These are phyloP conservation scores for Siniperca knerii DNA, from an alignment of 2,113 vertebrate genomes.

Conservation along the genomic window DNA sequence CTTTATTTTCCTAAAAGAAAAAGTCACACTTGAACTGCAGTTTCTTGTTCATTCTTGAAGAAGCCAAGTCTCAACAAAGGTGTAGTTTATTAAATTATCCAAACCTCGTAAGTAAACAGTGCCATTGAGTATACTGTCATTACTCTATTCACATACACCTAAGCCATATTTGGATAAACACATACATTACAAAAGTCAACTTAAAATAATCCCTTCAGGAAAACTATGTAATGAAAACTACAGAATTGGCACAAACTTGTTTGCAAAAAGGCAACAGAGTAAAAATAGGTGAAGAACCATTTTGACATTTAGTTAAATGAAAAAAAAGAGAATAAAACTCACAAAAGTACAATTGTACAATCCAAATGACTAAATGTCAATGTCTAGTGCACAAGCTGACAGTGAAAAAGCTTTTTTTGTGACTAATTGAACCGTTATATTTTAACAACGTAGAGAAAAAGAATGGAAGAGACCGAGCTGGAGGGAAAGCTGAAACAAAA, in stretches of 20 bases:
- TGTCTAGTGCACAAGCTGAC: slow-evolving; percentile 80
- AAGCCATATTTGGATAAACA: slow-evolving; percentile 72
- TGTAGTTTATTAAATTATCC: slow-evolving; percentile 83
- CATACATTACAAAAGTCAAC: slow-evolving; percentile 79
- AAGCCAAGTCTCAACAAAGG: slow-evolving; percentile 69
- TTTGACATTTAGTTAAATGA: slow-evolving; percentile 72
- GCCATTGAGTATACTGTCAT: slow-evolving; percentile 60
- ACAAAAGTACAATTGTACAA: slow-evolving; percentile 75
- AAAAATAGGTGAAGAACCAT: slow-evolving; percentile 71
- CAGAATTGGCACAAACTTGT: slow-evolving; percentile 73
- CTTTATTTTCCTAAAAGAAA: slow-evolving; percentile 32
- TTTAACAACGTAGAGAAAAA: slow-evolving; percentile 49
- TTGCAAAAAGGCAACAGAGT: slow-evolving; percentile 73
- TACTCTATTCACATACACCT: slow-evolving; percentile 64
- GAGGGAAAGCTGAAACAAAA: slow-evolving; percentile 58
- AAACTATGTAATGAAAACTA: slow-evolving; percentile 72
- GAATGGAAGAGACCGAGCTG: slow-evolving; percentile 57
- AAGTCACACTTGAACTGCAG: neutral
- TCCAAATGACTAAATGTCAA: slow-evolving; percentile 78
- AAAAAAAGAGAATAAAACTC: slow-evolving; percentile 67
- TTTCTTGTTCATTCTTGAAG: slow-evolving; percentile 17
- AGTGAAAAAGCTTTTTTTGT: slow-evolving; percentile 64
- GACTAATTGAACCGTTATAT: slow-evolving; percentile 58
- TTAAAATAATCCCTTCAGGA: slow-evolving; percentile 64
- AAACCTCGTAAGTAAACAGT: slow-evolving; percentile 77